Percentiles rank a stretch among this genome's conserved stretches.
Conservation (phyloP, 2,797 vertebrate species). For the Pogoniulus pusillus region DNA sequence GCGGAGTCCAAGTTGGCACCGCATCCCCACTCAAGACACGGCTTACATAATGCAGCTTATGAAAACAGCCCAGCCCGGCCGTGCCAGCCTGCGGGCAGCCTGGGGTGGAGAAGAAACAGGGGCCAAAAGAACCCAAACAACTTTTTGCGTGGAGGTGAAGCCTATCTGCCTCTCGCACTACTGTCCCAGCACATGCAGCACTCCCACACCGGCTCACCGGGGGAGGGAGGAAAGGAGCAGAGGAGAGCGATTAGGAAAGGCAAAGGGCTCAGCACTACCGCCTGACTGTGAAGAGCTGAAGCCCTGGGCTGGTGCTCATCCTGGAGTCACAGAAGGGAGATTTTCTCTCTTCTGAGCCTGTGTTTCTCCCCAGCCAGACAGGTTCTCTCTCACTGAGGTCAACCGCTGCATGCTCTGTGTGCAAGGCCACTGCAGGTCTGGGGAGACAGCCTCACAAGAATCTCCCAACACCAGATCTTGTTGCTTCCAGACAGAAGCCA, state of each 20-base stretch:
- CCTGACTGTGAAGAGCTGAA: background rate
- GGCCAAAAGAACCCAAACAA: background rate
- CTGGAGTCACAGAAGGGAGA: background rate
- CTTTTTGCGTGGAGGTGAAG: background rate
- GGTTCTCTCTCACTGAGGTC: background rate
- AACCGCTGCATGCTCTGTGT: background rate
- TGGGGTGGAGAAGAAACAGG: background rate
- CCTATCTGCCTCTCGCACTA: accelerated
- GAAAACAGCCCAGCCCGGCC: constrained; percentile 61
- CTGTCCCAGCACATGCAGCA: background rate
- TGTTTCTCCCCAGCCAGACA: background rate
- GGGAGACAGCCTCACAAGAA: background rate
- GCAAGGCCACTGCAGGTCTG: background rate
- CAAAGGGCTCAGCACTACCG: background rate
- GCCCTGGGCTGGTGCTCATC: background rate
- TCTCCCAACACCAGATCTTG: background rate
- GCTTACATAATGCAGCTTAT: constrained; percentile 74
- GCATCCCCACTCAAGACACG: constrained; percentile 49
- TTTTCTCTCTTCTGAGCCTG: background rate
- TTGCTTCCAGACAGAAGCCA: background rate
- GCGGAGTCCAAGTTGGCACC: constrained; percentile 65
- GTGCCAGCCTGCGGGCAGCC: constrained; percentile 43
- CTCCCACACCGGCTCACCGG: background rate
- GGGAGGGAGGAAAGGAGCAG: background rate
- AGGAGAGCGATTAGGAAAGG: background rate